Evolutionary conservation across 1,140 invertebrate genomes (phyloP), one percentile per base, ranked within the genome.

Genomic region (Ceratitis capitata): DNA sequence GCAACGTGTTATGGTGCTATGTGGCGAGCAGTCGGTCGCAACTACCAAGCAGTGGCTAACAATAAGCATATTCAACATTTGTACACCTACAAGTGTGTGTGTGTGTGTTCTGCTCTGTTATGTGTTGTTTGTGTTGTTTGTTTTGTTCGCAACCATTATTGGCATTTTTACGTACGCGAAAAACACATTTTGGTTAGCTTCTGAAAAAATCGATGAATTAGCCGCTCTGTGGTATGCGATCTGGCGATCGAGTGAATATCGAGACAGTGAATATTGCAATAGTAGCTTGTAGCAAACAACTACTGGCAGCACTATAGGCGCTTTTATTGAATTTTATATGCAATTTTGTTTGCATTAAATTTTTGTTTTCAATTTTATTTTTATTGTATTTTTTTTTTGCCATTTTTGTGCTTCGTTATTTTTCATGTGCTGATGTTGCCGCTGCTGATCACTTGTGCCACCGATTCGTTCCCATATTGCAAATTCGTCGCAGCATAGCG

Each of bases 401-500:
- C 51, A 2, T 26, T 29, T 64, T 35, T 23, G 7, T 42, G 39
- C 69, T 78, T 78, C 69, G 39, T 78, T 78, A 78, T 78, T 78
- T 78, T 45, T 45, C n/a, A n/a, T n/a, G n/a, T n/a, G n/a, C n/a
- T 61, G 56, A 4, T 53, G 47, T 14, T 42, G 69, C 35, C 0
- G 69, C 78, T 82, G 74, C 29, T 82, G 82, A 83, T 83, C 82
- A 83, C 47, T 83, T 83, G n/a, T n/a, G 82, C 47, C 26, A 74
- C n/a, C 89, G 88, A 90, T 90, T 90, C 89, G 89, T 89, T 90
- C 88, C 89, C 89, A 90, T 90, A 90, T 90, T 89, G 89, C 89
- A 88, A 89, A 89, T 89, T 89, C 87, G 85, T 78, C 58, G 78
- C 84, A 84, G 61, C 58, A 84, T 69, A 49, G 56, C 84, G 69